Conservation (phyloP, 2,888 invertebrate species). For the Cephus runcator region DNA sequence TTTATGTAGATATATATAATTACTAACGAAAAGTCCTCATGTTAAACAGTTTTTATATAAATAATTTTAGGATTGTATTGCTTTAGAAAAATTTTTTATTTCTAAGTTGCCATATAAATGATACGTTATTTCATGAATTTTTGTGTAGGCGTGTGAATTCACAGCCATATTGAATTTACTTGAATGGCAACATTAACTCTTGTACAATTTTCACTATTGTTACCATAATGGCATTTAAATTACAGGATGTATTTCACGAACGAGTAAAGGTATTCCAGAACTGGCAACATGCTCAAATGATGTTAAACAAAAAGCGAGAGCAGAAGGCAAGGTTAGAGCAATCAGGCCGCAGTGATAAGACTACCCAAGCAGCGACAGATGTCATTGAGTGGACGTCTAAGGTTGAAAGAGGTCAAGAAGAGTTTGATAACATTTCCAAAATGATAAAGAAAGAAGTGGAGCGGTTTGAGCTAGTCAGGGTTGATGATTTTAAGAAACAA, state of each 20-base stretch:
- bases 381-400: conserved; percentile 97
- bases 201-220: too few relatives aligned
- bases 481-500: conserved; percentile 89
- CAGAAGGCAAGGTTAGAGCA: conserved; percentile 92
- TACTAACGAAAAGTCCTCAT: too few relatives aligned
- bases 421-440: conserved; percentile 94
- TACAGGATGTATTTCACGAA: conserved; percentile 76
- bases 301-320: conserved; percentile 93
- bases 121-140: too few relatives aligned
- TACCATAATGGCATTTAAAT: conserved; percentile 20
- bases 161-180: too few relatives aligned
- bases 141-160: too few relatives aligned
- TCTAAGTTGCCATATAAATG: too few relatives aligned
- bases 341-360: conserved; percentile 89
- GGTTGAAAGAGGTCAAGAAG: conserved; percentile 96
- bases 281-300: conserved; percentile 97
- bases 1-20: too few relatives aligned
- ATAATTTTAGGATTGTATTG: too few relatives aligned
- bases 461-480: conserved; percentile 87
- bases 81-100: too few relatives aligned
- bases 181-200: too few relatives aligned
- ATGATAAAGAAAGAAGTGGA: conserved; percentile 95
- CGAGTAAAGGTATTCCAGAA: conserved; percentile 90
- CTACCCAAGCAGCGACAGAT: conserved; percentile 88
- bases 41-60: too few relatives aligned